These are phyloP conservation scores for Ataeniobius toweri DNA, from an alignment of 2,797 vertebrate species.

Conservation along the genomic window DNA sequence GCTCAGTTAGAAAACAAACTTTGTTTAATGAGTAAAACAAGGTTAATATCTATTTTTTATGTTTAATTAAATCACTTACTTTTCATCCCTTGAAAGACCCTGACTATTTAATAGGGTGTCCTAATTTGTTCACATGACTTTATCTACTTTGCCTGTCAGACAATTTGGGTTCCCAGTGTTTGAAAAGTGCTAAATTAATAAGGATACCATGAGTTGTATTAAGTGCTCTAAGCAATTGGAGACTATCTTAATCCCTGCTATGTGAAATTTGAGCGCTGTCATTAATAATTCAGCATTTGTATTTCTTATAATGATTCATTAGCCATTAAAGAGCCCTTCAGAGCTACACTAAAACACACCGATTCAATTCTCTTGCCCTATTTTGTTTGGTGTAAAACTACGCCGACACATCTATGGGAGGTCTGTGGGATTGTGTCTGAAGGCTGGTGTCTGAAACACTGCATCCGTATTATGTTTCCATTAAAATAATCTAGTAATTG, in stretches of 20 bases:
- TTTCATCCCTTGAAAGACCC: not conserved
- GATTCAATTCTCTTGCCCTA: conserved; percentile 74
- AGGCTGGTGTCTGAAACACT: conserved; percentile 67
- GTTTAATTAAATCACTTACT: not conserved
- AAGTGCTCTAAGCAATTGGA: not conserved
- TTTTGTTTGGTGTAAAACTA: conserved; percentile 84
- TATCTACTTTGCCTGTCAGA: too few species aligned
- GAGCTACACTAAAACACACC: not conserved
- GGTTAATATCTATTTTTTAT: not conserved
- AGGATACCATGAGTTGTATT: not conserved
- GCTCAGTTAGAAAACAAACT: too few species aligned
- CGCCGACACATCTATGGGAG: conserved; percentile 85
- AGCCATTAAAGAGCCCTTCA: not conserved
- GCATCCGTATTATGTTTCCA: conserved; percentile 62
- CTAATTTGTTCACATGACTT: not conserved
- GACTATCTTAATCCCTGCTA: not conserved
- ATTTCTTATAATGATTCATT: not conserved
- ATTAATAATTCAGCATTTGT: not conserved
- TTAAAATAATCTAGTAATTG: not conserved
- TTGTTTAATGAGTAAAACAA: not conserved
- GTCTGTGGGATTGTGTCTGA: conserved; percentile 49
- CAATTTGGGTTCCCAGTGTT: not conserved
- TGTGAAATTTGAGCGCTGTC: not conserved
- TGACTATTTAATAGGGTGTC: not conserved
- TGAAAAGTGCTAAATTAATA: not conserved